Conservation (phyloP, 2,797 vertebrate species). For the Orientallactaga sibirica region DNA sequence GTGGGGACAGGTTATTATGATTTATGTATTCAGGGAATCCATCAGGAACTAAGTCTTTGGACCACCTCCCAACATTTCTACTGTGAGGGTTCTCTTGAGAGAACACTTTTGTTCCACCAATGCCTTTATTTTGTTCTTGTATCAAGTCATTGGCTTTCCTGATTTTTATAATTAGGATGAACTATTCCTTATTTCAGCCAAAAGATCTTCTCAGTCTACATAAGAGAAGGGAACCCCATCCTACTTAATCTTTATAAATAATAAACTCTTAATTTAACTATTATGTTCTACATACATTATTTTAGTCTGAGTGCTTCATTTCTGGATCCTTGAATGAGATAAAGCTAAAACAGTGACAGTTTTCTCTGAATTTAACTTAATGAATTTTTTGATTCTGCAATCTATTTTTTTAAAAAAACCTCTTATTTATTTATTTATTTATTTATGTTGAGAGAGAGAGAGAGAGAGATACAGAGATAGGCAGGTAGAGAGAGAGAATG, state of each 20-base stretch:
- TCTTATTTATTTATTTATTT: no score
- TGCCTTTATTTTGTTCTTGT: constrained; percentile 46
- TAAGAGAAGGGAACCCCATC: constrained; percentile 21
- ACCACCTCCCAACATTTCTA: constrained; percentile 28
- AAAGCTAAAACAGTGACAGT: constrained; percentile 28
- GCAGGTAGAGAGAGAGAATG: no score
- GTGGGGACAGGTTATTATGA: not conserved
- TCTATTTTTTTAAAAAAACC: constrained; percentile 27
- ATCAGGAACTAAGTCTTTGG: constrained; percentile 17
- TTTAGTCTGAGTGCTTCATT: constrained; percentile 29
- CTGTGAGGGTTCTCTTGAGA: constrained; percentile 31
- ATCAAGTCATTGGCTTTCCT: constrained; percentile 33
- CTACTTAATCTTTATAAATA: constrained; percentile 21
- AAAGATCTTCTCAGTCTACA: constrained; percentile 34
- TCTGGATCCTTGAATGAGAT: constrained; percentile 30
- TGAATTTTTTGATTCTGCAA: constrained; percentile 61
- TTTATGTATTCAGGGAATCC: constrained; percentile 10
- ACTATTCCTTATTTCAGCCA: not conserved
- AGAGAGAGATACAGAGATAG: no score
- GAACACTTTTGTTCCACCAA: constrained; percentile 47
- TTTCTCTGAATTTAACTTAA: constrained; percentile 60
- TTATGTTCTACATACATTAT: constrained; percentile 29
- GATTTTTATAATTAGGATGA: constrained; percentile 7
- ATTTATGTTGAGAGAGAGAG: no score
- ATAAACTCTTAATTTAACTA: constrained; percentile 40